Conservation (phyloP, 2,797 vertebrate genomes). For the Rhincodon typus region DNA sequence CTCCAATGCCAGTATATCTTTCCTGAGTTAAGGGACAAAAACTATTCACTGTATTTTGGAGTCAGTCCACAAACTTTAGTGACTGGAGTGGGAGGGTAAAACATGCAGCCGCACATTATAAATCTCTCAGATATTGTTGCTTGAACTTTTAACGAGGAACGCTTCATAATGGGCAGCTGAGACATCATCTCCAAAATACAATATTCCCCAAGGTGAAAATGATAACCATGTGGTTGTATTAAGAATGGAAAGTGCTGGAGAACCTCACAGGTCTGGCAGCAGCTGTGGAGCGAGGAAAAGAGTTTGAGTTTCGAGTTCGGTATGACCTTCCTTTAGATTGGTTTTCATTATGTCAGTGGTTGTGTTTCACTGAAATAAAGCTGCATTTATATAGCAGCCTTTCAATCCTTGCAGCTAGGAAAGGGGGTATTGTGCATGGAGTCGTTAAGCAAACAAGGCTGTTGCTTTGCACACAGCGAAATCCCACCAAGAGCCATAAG, state of each 20-base stretch:
- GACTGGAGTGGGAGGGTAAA: neutral
- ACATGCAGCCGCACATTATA: neutral
- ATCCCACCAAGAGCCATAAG: neutral
- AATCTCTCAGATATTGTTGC: neutral
- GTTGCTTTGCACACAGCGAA: neutral
- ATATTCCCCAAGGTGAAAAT: neutral
- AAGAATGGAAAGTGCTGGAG: no score
- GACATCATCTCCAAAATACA: neutral
- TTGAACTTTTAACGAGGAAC: neutral
- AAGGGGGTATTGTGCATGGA: no score
- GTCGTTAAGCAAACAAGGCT: neutral
- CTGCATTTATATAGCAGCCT: neutral
- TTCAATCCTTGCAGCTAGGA: no score
- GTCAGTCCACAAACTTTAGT: no score
- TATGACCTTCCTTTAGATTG: no score
- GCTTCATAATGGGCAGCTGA: neutral
- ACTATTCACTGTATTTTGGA: no score
- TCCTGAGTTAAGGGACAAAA: no score
- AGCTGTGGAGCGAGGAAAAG: no score
- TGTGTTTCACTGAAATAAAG: neutral
- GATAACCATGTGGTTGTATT: no score
- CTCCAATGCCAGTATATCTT: no score
- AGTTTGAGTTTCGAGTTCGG: no score
- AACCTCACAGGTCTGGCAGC: no score
- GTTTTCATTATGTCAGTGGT: neutral